Conservation (phyloP, 2,113 vertebrate genomes). For the Spilogale gracilis region DNA sequence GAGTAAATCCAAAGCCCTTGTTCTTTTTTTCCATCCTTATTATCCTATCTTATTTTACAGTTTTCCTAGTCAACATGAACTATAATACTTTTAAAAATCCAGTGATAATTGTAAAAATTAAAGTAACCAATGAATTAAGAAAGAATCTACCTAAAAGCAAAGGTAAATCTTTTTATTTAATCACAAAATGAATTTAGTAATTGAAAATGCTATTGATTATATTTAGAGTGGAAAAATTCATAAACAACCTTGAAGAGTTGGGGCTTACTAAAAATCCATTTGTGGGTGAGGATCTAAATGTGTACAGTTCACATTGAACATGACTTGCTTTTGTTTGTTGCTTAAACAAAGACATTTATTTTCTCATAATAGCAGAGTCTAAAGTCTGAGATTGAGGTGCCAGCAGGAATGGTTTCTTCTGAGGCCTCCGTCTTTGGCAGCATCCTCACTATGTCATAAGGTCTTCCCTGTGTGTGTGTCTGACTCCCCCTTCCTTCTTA, state of each 20-base stretch:
- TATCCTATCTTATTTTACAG: not conserved
- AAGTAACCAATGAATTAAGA: slow-evolving; percentile 20
- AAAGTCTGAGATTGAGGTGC: not conserved
- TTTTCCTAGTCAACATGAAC: not conserved
- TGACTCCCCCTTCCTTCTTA: not conserved
- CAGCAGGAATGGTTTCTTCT: not conserved
- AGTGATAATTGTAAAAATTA: not conserved
- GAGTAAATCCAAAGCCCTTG: slow-evolving; percentile 8
- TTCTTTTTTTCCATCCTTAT: slow-evolving; percentile 22
- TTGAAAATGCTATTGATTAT: not conserved
- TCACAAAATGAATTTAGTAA: not conserved
- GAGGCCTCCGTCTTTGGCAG: not conserved
- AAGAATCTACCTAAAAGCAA: not conserved
- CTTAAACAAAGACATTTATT: not conserved
- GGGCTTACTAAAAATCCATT: not conserved
- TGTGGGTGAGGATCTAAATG: not conserved
- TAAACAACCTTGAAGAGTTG: not conserved
- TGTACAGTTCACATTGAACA: not conserved
- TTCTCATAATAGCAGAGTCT: not conserved
- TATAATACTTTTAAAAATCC: slow-evolving; percentile 40
- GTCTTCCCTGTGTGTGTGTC: not conserved
- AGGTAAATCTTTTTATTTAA: not conserved
- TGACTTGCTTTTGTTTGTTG: not conserved
- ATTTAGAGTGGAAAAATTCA: not conserved
- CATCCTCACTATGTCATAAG: not conserved